A percentile compares a stretch with the other conserved stretches of the same genome.
These are phyloP conservation scores for Caenorhabditis becei DNA, from an alignment of 2,888 invertebrate species.

Conservation along the genomic window DNA sequence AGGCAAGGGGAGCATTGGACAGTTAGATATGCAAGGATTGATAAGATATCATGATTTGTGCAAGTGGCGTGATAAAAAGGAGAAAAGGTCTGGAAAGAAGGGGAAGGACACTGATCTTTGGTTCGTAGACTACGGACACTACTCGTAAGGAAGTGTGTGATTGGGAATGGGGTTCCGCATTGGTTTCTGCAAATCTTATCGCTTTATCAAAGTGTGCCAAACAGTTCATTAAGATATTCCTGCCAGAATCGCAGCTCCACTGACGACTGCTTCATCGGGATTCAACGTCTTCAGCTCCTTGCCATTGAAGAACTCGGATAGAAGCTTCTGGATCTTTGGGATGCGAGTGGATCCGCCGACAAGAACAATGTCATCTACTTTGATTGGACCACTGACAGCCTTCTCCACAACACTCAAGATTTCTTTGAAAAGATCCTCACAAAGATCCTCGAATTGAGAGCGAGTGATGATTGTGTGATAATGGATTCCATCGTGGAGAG, in stretches of 20 bases:
- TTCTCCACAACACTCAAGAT: conserved; percentile 98
- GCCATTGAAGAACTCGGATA: no score
- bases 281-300: conserved; percentile 86
- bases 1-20: conserved; percentile 17
- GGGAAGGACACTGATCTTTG: not conserved
- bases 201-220: no score
- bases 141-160: no score
- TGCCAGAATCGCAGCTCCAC: conserved; percentile 98
- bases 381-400: conserved; percentile 85
- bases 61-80: not conserved
- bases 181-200: no score
- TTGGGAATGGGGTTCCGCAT: no score
- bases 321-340: no score
- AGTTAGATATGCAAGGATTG: not conserved
- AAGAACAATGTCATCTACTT: no score
- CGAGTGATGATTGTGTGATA: conserved; percentile 95
- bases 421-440: conserved; percentile 94
- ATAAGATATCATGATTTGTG: not conserved
- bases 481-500: conserved; percentile 94
- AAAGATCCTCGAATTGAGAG: conserved; percentile 97
- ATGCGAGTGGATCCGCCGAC: no score
- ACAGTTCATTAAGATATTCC: no score
- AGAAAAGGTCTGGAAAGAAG: not conserved
- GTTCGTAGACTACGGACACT: not conserved
- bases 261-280: conserved; percentile 99